Percentiles rank a stretch among this genome's conserved stretches.
Conservation (phyloP, 2,888 invertebrate genomes). For the Lasioglossum morio region DNA sequence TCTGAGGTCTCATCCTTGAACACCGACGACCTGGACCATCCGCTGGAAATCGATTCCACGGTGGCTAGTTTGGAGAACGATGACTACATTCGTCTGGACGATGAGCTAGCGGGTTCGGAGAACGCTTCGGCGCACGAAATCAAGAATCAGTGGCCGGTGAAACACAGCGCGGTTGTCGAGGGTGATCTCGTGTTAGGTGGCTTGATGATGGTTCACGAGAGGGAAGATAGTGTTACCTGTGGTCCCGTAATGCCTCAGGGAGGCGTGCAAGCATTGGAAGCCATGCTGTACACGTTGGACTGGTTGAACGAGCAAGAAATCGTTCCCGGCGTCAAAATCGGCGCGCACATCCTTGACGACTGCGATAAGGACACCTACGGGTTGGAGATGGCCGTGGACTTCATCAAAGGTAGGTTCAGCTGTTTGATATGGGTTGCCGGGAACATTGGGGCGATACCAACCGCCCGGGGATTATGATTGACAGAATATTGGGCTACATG, state of each 20-base stretch:
- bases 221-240: conserved; percentile 92
- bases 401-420: conserved; percentile 92
- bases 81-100: conserved; percentile 7
- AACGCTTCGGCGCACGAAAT: conserved; percentile 76
- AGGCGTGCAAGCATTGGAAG: conserved; percentile 93
- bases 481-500: background rate
- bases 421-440: background rate
- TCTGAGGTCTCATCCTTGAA: background rate
- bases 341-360: conserved; percentile 95
- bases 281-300: conserved; percentile 95
- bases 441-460: background rate
- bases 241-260: conserved; percentile 96
- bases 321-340: conserved; percentile 91
- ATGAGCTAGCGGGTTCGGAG: conserved; percentile 42
- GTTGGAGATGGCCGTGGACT: conserved; percentile 96
- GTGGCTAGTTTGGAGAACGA: background rate
- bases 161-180: conserved; percentile 92
- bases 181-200: conserved; percentile 94
- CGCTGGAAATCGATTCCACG: background rate
- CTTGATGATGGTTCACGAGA: conserved; percentile 96
- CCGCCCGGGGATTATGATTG: background rate
- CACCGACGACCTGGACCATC: background rate
- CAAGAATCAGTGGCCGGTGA: conserved; percentile 89
- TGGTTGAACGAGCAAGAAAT: conserved; percentile 87
- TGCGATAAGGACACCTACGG: conserved; percentile 97